Conservation (phyloP, 2,888 invertebrate species). For the Aporophyla nigra region DNA sequence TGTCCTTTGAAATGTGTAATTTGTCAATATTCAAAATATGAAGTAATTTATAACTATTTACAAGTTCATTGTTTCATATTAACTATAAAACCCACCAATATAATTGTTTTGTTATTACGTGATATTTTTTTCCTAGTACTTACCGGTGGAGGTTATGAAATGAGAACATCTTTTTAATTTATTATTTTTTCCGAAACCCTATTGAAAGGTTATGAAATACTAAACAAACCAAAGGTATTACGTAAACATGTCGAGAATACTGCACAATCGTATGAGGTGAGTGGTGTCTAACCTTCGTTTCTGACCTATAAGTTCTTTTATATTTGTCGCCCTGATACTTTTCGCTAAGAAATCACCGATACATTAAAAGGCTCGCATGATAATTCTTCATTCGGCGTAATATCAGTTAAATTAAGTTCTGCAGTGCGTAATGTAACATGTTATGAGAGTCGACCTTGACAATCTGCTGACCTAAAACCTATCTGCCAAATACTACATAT, state of each 20-base stretch:
- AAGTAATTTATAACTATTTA: conserved; percentile 86
- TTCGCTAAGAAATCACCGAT: neutral
- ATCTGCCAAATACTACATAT: conserved; percentile 37
- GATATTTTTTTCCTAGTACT: conserved; percentile 71
- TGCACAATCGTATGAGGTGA: conserved; percentile 87
- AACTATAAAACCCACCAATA: conserved; percentile 72
- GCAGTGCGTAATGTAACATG: conserved; percentile 21
- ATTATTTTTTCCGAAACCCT: conserved; percentile 70
- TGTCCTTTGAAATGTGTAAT: conserved; percentile 77
- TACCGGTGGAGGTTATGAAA: conserved; percentile 87
- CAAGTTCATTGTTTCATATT: conserved; percentile 86
- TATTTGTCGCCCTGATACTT: conserved; percentile 31
- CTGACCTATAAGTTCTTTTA: conserved; percentile 49
- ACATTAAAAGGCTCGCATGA: neutral
- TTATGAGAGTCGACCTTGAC: conserved; percentile 53
- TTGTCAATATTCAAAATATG: conserved; percentile 84
- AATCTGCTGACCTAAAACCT: conserved; percentile 42
- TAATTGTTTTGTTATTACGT: conserved; percentile 73
- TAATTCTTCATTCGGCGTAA: neutral
- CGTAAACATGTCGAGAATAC: conserved; percentile 88
- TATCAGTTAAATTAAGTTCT: conserved; percentile 1
- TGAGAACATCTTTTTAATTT: conserved; percentile 69
- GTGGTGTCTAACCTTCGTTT: conserved; percentile 42
- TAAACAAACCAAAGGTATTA: conserved; percentile 76
- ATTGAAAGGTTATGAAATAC: conserved; percentile 80